phyloP scores from a whole-genome alignment of 2,888 invertebrate species.

The Hemaris fuciformis region DNA sequence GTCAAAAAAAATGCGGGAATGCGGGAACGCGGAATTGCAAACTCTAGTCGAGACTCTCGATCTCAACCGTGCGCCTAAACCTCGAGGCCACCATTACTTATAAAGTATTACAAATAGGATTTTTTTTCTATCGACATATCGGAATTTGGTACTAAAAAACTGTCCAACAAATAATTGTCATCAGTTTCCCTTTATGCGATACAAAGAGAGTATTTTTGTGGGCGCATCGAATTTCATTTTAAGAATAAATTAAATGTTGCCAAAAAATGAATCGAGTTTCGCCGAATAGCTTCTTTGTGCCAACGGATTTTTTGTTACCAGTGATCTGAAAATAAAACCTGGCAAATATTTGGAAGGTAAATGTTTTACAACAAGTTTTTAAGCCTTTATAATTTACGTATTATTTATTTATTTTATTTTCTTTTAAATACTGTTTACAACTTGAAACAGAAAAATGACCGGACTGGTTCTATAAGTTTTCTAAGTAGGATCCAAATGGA shows the following conservation, averaged over 20 bases:
- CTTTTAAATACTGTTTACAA: too few species aligned
- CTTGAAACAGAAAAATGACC: too few species aligned
- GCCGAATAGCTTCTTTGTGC: not conserved
- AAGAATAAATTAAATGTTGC: not conserved
- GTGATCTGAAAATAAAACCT: not conserved
- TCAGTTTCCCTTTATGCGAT: not conserved
- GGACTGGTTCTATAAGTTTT: too few species aligned
- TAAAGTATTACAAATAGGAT: too few species aligned
- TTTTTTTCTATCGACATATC: too few species aligned
- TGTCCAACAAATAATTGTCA: not conserved
- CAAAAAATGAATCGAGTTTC: not conserved
- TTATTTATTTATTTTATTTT: too few species aligned
- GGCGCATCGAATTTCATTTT: conserved; percentile 3
- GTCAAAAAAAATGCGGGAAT: too few species aligned
- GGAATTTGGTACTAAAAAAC: not conserved
- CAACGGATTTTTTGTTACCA: not conserved
- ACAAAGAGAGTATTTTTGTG: not conserved
- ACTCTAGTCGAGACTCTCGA: too few species aligned
- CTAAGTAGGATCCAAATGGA: too few species aligned
- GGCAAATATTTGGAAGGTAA: not conserved
- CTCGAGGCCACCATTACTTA: too few species aligned
- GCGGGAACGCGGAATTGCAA: too few species aligned
- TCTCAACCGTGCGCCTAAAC: too few species aligned
- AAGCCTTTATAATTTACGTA: not conserved
- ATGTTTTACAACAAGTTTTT: not conserved